Conservation (phyloP, 2,113 vertebrate genomes). For the Sardina pilchardus region DNA sequence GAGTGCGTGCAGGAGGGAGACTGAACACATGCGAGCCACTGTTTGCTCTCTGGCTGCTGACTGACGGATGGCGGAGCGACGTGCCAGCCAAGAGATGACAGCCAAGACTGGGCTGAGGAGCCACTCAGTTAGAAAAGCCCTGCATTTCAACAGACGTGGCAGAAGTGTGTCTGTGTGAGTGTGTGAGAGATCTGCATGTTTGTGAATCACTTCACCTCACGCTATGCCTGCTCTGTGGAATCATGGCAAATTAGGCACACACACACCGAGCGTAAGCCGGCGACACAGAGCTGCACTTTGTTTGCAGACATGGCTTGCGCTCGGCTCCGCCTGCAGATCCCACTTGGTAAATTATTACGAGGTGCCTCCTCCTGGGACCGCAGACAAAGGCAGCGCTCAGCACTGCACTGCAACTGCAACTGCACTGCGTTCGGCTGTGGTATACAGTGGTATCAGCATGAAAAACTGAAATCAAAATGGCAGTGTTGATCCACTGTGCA, state of each 20-base stretch:
- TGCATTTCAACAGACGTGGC: neutral
- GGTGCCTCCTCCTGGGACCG: neutral
- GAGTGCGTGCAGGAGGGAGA: neutral
- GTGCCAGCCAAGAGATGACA: neutral
- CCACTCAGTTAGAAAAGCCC: neutral
- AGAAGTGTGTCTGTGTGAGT: slow-evolving; percentile 12
- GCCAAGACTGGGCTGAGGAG: neutral
- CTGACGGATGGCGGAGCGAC: neutral
- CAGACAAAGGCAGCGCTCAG: neutral
- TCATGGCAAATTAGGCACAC: neutral
- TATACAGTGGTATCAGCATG: neutral
- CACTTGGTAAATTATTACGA: neutral
- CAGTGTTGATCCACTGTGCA: neutral
- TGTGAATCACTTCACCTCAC: neutral
- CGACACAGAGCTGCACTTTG: neutral
- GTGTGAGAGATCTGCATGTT: neutral
- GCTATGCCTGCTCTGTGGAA: neutral
- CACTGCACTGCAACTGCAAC: neutral
- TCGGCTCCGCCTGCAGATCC: neutral
- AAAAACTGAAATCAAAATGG: neutral
- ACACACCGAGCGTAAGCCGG: neutral
- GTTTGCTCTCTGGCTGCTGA: neutral
- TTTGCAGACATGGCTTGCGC: neutral
- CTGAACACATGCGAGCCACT: neutral
- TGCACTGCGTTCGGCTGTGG: neutral